Conservation (phyloP, 2,113 vertebrate genomes). For the Stegastes partitus region DNA sequence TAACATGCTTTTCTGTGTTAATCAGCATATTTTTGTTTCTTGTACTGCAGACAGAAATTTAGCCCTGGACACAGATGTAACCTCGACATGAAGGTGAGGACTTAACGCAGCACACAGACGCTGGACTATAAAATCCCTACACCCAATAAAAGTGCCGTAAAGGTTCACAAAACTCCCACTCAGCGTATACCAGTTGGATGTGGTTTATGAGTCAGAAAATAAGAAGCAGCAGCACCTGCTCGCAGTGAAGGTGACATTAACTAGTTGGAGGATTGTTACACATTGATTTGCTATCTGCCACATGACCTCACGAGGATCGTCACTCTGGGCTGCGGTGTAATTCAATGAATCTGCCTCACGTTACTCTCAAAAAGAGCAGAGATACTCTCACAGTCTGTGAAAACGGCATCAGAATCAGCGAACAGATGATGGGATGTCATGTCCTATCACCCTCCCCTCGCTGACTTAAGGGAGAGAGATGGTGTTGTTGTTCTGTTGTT, state of each 20-base stretch:
- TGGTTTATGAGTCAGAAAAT: slow-evolving; percentile 77
- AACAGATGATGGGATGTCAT: not conserved
- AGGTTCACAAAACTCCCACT: slow-evolving; percentile 60
- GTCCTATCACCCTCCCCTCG: not conserved
- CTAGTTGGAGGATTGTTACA: slow-evolving; percentile 34
- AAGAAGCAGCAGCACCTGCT: slow-evolving; percentile 67
- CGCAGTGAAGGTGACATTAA: slow-evolving; percentile 65
- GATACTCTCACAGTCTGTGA: not conserved
- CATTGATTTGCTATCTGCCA: slow-evolving; percentile 26
- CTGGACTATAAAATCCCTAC: slow-evolving; percentile 54
- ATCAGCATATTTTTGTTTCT: not conserved
- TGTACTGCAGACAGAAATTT: not conserved
- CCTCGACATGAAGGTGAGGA: slow-evolving; percentile 51
- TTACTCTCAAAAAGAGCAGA: not conserved
- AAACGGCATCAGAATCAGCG: not conserved
- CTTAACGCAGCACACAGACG: slow-evolving; percentile 21
- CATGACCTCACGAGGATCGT: not conserved
- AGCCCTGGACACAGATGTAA: slow-evolving; percentile 18
- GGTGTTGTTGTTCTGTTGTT: slow-evolving; percentile 72
- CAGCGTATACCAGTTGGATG: slow-evolving; percentile 45
- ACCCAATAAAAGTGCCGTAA: slow-evolving; percentile 52
- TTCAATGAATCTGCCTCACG: not conserved
- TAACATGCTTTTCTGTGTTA: not conserved
- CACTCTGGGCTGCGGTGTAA: not conserved
- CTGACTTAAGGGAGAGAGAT: slow-evolving; percentile 80